phyloP scores from a whole-genome alignment of 2,113 vertebrate genomes.

The Anseranas semipalmata region DNA sequence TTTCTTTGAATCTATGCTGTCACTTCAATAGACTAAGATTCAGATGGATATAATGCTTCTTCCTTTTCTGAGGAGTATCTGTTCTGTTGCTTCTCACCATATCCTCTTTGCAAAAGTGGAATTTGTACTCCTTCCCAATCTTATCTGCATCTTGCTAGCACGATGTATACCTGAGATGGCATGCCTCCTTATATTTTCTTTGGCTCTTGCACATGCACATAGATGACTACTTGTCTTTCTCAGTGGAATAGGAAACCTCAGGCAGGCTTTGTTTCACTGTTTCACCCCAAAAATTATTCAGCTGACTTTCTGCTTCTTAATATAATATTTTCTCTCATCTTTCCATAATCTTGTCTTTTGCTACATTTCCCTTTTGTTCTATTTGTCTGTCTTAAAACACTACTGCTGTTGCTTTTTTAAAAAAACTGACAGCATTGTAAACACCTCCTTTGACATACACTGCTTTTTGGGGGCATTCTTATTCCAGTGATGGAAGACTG shows the following conservation, averaged over 20 bases:
- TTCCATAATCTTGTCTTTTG: not conserved
- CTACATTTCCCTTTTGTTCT: not conserved
- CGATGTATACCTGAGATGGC: not conserved
- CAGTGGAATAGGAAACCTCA: not conserved
- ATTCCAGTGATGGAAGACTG: not conserved
- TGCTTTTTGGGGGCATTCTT: not conserved
- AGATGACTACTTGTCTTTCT: not conserved
- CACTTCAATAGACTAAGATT: not conserved
- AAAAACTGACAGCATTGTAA: not conserved
- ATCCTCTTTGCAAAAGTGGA: not conserved
- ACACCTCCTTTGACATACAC: not conserved
- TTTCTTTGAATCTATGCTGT: not conserved
- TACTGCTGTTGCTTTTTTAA: not conserved
- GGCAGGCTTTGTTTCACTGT: not conserved
- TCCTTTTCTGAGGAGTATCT: not conserved
- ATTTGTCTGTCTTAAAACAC: not conserved
- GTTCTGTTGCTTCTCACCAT: not conserved
- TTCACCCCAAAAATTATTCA: not conserved
- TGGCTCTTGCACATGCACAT: not conserved
- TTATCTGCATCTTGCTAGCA: not conserved
- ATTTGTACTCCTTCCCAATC: not conserved
- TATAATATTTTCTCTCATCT: not conserved
- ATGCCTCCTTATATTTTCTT: not conserved
- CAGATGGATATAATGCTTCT: not conserved
- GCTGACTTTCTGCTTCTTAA: not conserved